Conservation (phyloP, 2,797 vertebrate species). For the Knipowitschia caucasica region DNA sequence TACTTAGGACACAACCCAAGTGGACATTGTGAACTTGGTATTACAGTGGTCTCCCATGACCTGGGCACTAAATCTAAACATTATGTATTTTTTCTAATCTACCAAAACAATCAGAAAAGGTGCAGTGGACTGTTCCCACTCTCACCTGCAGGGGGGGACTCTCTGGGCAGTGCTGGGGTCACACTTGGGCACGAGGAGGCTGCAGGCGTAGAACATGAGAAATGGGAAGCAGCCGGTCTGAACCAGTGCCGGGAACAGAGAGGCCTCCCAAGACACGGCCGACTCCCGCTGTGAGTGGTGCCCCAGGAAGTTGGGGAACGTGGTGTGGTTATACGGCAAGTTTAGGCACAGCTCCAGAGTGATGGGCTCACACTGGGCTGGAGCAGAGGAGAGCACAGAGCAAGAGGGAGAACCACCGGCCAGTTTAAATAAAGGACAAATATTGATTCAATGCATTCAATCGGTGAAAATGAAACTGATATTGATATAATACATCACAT, state of each 20-base stretch:
- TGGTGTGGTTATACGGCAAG: conserved; percentile 89
- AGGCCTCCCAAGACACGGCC: conserved; percentile 92
- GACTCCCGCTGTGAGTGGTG: conserved; percentile 90
- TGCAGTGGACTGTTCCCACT: no score
- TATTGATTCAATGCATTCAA: no score
- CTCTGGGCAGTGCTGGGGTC: conserved; percentile 79
- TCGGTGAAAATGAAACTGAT: no score
- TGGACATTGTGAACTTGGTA: no score
- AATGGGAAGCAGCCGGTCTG: conserved; percentile 96
- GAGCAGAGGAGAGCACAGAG: not conserved
- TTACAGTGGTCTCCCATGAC: no score
- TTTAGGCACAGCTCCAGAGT: conserved; percentile 93
- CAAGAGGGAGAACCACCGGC: not conserved
- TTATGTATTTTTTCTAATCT: no score
- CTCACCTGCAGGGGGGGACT: conserved; percentile 92
- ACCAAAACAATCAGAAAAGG: no score
- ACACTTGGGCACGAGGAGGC: conserved; percentile 93
- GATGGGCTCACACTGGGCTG: conserved; percentile 89
- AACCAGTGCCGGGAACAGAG: conserved; percentile 91
- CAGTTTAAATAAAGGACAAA: no score
- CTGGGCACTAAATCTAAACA: no score
- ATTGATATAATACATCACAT: no score
- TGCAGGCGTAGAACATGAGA: conserved; percentile 97
- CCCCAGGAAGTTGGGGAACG: conserved; percentile 91
- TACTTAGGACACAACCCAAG: no score